Evolutionary conservation across 2,113 vertebrate genomes (phyloP), one percentile per base, ranked within the genome.

Genomic region (Perccottus glenii): DNA sequence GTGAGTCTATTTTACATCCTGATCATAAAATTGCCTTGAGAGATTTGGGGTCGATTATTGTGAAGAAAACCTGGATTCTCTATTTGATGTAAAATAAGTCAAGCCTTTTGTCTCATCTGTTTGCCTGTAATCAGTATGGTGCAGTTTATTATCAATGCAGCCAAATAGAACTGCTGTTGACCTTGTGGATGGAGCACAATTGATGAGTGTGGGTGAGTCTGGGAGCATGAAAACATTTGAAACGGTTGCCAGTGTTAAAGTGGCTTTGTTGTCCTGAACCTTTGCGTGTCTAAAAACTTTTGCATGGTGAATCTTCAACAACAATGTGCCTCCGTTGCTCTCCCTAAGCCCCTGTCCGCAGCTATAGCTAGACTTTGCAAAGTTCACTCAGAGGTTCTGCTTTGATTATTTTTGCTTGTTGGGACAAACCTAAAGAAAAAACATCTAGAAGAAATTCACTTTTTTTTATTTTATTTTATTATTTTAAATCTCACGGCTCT

Each of bases 381-480:
- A 87, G 89, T 89, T 90, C 87, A 85, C 35, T 32, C 40, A 55
- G 77, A 90, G 83, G 87, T 82, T 83, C 79, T 47, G 60, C 60
- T 77, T 42, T 70, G 68, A 83, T 87, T 82, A 80, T 72, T 47
- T 61, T 67, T n/a, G 1, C 60, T 57, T 64, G 68, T 75, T 64
- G 67, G 59, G 44, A 64, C 45, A 61, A 48, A 70, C 50, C 60
- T 51, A 12, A 43, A 40, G 16, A 19, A 14, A 58, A 60, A 42
- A 40, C 36, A 42, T 27, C 2, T 51, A 5, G 44, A 79, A 57
- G 16, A 67, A 67, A 68, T 82, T 46, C 35, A n/a, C 40, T 60
- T 50, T 50, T 53, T 50, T 55, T 51, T 52, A 5, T 36, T 9
- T n/a, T 50, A 47, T 50, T 59, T 47, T 52, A 5, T 36, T 9